These are phyloP conservation scores for Lasaia peninsularis DNA, from an alignment of 1,140 invertebrate genomes.

Conservation along the genomic window DNA sequence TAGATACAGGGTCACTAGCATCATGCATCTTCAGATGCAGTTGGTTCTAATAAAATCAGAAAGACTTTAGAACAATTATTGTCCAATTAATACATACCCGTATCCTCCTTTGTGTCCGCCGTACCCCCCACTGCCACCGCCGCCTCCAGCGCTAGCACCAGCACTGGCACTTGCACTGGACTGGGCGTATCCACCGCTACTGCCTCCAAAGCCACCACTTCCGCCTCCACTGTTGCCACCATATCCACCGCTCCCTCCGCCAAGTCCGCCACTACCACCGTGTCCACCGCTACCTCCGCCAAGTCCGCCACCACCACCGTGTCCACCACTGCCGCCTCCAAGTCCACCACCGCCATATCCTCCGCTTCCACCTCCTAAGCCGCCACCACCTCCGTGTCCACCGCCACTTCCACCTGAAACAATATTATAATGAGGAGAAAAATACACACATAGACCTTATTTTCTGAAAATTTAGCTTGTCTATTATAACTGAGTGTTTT, in stretches of 20 bases:
- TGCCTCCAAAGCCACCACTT: slow-evolving; percentile 19
- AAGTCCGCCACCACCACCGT: slow-evolving; percentile 13
- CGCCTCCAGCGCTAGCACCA: slow-evolving; percentile 28
- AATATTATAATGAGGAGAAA: no score
- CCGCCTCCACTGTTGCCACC: slow-evolving; percentile 24
- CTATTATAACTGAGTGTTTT: no score
- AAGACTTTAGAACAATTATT: slow-evolving; percentile 8
- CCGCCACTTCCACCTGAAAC: slow-evolving; percentile 20
- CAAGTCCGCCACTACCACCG: slow-evolving; percentile 22
- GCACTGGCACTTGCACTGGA: slow-evolving; percentile 26
- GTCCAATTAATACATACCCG: slow-evolving; percentile 32
- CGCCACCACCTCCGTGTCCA: slow-evolving; percentile 23
- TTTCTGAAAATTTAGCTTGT: no score
- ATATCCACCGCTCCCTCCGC: slow-evolving; percentile 23
- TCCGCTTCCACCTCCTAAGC: slow-evolving; percentile 21
- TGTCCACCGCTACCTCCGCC: slow-evolving; percentile 20
- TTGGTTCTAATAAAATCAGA: no score
- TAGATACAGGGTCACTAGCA: no score
- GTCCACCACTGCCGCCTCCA: slow-evolving; percentile 22
- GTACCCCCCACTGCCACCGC: slow-evolving; percentile 33
- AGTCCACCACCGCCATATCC: slow-evolving; percentile 20
- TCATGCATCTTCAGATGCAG: no score
- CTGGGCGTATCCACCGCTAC: slow-evolving; percentile 24
- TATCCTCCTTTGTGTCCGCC: slow-evolving; percentile 41
- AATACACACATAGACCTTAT: no score